A percentile compares a stretch with the other conserved stretches of the same genome.
Evolutionary conservation across 2,113 vertebrate species (phyloP).

Genomic region (Seriola quinqueradiata): DNA sequence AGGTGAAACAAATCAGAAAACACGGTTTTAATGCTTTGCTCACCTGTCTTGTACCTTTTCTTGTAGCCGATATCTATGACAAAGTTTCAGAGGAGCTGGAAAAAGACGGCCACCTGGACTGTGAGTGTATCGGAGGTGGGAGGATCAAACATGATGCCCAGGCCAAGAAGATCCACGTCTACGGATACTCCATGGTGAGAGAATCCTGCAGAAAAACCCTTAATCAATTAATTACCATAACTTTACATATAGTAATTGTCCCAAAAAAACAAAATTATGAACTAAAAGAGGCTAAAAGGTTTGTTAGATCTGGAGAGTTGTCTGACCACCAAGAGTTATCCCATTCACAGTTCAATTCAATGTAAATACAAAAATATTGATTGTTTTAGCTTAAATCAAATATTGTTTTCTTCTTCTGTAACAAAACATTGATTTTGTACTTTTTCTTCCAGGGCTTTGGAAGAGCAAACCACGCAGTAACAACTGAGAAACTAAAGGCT

Average conservation of each 20-base stretch:
- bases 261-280: background rate
- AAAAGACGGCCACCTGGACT: conserved; percentile 83
- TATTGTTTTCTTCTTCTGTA: background rate
- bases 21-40: background rate
- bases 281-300: background rate
- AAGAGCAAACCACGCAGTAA: conserved; percentile 89
- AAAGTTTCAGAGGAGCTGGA: conserved; percentile 87
- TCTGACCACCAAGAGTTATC: rapidly evolving
- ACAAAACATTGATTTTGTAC: background rate
- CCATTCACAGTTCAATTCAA: background rate
- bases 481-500: conserved; percentile 91
- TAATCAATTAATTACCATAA: too few relatives aligned
- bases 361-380: background rate
- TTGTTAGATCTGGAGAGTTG: too few relatives aligned
- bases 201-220: background rate
- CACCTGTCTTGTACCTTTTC: background rate
- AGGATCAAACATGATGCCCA: conserved; percentile 88
- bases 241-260: background rate
- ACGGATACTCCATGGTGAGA: conserved; percentile 94
- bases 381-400: background rate
- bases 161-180: conserved; percentile 91
- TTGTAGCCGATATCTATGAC: conserved; percentile 91
- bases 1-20: background rate
- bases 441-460: conserved; percentile 90
- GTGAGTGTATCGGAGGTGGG: conserved; percentile 93